Conservation (phyloP, 2,888 invertebrate genomes). For the Dicranocentrus wangi region DNA sequence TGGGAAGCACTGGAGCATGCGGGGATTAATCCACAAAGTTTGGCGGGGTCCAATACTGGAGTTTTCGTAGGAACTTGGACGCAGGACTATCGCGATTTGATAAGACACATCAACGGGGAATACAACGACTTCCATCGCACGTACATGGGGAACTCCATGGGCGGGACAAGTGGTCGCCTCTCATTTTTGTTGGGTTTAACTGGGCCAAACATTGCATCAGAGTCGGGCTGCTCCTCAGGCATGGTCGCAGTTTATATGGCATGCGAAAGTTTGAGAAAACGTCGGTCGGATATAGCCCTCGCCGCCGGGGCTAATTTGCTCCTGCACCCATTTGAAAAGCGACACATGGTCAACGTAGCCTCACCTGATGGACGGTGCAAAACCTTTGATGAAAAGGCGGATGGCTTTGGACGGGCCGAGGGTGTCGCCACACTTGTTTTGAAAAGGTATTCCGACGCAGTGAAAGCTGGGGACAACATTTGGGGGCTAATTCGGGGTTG, state of each 20-base stretch:
- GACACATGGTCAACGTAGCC: conserved; percentile 57
- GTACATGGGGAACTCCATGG: conserved; percentile 75
- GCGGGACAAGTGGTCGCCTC: conserved; percentile 57
- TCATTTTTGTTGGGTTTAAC: conserved; percentile 61
- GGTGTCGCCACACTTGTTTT: conserved; percentile 18
- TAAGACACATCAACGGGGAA: conserved; percentile 27
- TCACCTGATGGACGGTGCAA: conserved; percentile 32
- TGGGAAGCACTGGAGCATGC: conserved; percentile 55
- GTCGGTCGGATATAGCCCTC: conserved; percentile 18
- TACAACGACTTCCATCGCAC: conserved; percentile 65
- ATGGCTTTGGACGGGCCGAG: conserved; percentile 32
- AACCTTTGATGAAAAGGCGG: conserved; percentile 24
- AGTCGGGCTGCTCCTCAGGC: conserved; percentile 60
- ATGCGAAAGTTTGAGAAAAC: not conserved
- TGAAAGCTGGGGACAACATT: conserved; percentile 39
- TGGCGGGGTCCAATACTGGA: conserved; percentile 50
- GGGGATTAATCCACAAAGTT: conserved; percentile 32
- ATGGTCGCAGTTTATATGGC: conserved; percentile 41
- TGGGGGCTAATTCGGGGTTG: conserved; percentile 66
- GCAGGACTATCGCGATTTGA: conserved; percentile 42
- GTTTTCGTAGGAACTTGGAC: conserved; percentile 43
- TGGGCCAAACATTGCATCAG: conserved; percentile 66
- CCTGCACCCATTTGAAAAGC: conserved; percentile 51
- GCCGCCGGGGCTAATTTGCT: conserved; percentile 65
- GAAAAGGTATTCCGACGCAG: conserved; percentile 41